Base-by-base conservation (phyloP, 2,797 vertebrate genomes). In the Sternotherus odoratus region DNA sequence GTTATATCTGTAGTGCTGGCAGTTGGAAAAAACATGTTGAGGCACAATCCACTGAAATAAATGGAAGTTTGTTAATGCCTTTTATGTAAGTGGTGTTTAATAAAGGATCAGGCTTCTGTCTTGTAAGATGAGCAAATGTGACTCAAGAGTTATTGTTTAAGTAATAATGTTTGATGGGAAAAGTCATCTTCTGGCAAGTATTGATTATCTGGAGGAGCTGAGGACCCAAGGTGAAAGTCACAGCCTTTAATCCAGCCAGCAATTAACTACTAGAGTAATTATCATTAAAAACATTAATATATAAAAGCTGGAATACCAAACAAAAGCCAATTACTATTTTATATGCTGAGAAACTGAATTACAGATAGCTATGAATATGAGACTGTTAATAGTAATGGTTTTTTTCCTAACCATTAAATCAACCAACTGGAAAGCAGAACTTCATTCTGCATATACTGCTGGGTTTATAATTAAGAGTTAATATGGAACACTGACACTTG, bases 401-500 rank as follows among this genome's bases (percentile, higher is more conserved):
- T 86, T 95, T 90, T 88, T 87, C 53, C 79, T 83, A 26, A 66
- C 77, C 77, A 85, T 87, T 92, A 21, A 69, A 39, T 23, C 17
- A 9, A 49, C 8, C 8, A 91, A 83, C 87, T 5, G 5, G 86
- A 87, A 95, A 88, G 84, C 57, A 92, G 86, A 80, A 85, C 86
- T 92, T 83, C 33, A n/a, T 36, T 66, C 80, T 88, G 15, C 93
- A 72, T 66, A 82, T 90, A 82, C 66, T 91, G 74, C 84, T 87
- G 49, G 82, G 85, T 91, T 97, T 95, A 90, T 91, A 81, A 88
- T 66, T 95, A 80, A 90, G 91, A 95, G 91, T 87, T 91, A 94
- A 88, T 85, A 92, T n/a, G 93, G 87, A 94, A 87, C 51, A 79
- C n/a, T n/a, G 90, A 85, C 82, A 26, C 49, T 50, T 23, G 80